These are phyloP conservation scores for Gymnorhina tibicen DNA, from an alignment of 2,113 vertebrate genomes.

Conservation along the genomic window DNA sequence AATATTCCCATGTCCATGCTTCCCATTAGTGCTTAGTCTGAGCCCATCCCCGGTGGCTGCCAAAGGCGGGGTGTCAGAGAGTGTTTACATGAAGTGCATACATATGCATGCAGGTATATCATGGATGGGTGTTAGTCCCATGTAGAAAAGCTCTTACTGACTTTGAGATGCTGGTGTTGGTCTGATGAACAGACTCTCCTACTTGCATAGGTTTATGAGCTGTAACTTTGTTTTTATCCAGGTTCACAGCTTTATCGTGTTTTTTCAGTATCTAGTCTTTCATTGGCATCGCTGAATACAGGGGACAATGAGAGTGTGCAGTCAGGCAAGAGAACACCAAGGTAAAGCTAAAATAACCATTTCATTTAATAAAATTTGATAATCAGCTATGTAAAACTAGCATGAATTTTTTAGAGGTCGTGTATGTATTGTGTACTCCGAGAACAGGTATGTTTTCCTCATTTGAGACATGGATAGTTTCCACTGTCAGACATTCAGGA, in stretches of 20 bases:
- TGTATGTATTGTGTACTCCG: neutral
- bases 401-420: neutral
- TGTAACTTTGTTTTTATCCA: conserved; percentile 74
- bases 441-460: neutral
- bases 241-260: conserved; percentile 82
- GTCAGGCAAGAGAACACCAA: conserved; percentile 90
- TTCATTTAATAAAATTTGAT: neutral
- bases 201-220: conserved; percentile 50
- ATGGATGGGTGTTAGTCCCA: neutral
- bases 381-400: neutral
- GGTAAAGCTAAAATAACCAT: conserved; percentile 72
- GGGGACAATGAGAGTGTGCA: conserved; percentile 87
- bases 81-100: neutral
- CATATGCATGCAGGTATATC: conserved; percentile 60
- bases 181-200: conserved; percentile 59
- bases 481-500: neutral
- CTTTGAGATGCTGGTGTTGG: conserved; percentile 59
- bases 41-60: neutral
- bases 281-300: conserved; percentile 90
- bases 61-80: neutral
- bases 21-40: neutral
- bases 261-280: conserved; percentile 95
- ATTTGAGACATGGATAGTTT: neutral
- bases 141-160: neutral
- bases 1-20: neutral